Evolutionary conservation across 2,888 invertebrate genomes (phyloP).

Genomic region (Parthenolecanium corni): DNA sequence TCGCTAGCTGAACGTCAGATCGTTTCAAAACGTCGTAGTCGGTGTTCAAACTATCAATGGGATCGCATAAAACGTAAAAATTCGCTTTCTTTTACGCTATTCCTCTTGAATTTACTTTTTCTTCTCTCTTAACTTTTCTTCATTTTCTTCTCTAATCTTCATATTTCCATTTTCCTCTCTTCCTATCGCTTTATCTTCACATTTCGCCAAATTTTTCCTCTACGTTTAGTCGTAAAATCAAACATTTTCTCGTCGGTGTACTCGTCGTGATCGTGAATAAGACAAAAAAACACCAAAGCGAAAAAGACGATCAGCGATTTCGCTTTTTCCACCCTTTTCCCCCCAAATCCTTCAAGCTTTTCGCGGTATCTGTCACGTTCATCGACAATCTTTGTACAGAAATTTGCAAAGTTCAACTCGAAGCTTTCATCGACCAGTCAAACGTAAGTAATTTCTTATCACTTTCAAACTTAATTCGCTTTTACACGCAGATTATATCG

Average conservation of each 20-base stretch:
- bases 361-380: neutral
- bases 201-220: neutral
- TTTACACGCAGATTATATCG: too few relatives aligned
- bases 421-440: too few relatives aligned
- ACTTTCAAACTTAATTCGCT: too few relatives aligned
- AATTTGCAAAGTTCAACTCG: too few relatives aligned
- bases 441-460: too few relatives aligned
- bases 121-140: neutral
- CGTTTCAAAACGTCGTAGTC: conserved; percentile 27
- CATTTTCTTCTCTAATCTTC: neutral
- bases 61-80: conserved; percentile 28
- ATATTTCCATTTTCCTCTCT: conserved; percentile 8
- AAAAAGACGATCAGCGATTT: neutral
- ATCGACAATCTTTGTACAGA: too few relatives aligned
- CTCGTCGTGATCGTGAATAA: conserved; percentile 5
- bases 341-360: neutral
- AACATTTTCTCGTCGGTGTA: neutral
- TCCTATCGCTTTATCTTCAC: conserved; percentile 1
- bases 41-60: conserved; percentile 28
- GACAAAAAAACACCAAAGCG: neutral
- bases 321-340: neutral
- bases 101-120: conserved; percentile 18
- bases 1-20: conserved; percentile 26
- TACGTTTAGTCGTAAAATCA: neutral
- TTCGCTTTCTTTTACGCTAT: conserved; percentile 28